Base-by-base conservation (phyloP, 2,797 vertebrate species). In the Silurus aristotelis region DNA sequence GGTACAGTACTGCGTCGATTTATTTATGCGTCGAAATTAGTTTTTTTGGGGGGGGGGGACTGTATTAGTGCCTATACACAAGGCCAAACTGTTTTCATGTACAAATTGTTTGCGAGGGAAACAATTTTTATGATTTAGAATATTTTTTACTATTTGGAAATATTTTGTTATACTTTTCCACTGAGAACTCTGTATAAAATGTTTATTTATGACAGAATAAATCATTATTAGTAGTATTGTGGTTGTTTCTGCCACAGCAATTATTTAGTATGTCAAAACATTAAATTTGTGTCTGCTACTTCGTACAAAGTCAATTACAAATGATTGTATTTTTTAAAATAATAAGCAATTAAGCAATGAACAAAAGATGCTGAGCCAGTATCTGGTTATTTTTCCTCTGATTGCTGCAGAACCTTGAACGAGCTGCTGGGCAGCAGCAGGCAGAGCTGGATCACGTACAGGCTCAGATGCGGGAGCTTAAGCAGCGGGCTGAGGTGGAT, bases 371-470 rank as follows among this genome's bases (percentile, higher is more conserved):
- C 48, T 38, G 4, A 38, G 4, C 38, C 38, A 38, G 38, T 38
- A 38, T 38, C 38, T 38, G 38, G 38, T 83, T 60, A 14, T 63
- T 31, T 75, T 75, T 52, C 48, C 56, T 22, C 2, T 55, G 46
- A 27, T 73, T 15, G 38, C 8, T 77, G 73, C 66, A 99, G 98
- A 97, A 96, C 89, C 91, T 97, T 89, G 96, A 98, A 88, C 93
- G 93, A 60, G 92, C 89, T 6, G 93, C 95, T 78, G 92, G 90
- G 86, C 95, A 95, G 83, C 96, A 96, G 85, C 96, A 95, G 86
- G 94, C 85, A 0, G 96, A 98, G 88, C 82, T 96, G 83, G 94
- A 95, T 14, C 91, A 87, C 67, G 90, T 95, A 86, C 90, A 90
- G 86, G 92, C 95, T 5, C 96, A 98, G 89, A 85, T 97, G 87